A percentile compares a stretch with the other conserved stretches of the same genome.
phyloP scores from a whole-genome alignment of 2,888 invertebrate species.

The Ennomos erosarius region DNA sequence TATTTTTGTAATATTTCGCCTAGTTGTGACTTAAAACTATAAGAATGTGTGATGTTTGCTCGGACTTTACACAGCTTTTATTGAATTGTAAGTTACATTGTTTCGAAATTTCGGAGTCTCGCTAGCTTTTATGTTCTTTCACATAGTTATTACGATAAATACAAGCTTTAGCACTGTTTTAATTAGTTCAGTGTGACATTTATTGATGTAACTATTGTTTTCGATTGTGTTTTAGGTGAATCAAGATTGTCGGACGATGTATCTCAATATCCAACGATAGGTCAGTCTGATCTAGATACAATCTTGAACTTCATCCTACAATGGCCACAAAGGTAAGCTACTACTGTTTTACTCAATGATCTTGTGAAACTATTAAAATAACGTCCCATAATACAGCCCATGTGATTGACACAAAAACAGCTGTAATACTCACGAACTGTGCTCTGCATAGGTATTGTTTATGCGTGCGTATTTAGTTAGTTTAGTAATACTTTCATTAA shows the following conservation, averaged over 20 bases:
- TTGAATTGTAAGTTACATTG: conserved; percentile 86
- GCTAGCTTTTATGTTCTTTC: conserved; percentile 54
- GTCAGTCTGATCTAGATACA: conserved; percentile 92
- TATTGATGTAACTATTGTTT: conserved; percentile 27
- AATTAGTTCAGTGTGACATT: conserved; percentile 16
- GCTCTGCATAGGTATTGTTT: background rate
- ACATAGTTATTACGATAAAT: conserved; percentile 37
- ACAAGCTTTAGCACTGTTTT: conserved; percentile 17
- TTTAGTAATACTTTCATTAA: background rate
- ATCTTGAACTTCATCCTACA: conserved; percentile 94
- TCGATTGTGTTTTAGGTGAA: conserved; percentile 88
- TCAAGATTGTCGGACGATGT: conserved; percentile 91
- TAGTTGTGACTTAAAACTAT: conserved; percentile 80
- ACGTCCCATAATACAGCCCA: background rate
- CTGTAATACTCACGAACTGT: background rate
- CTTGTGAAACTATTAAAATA: background rate
- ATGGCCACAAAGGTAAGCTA: conserved; percentile 93
- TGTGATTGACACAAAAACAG: conserved; percentile 1
- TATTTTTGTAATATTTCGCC: conserved; percentile 77
- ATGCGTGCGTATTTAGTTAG: too few species aligned
- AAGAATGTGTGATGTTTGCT: conserved; percentile 96
- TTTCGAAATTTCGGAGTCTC: conserved; percentile 70
- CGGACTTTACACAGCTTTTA: conserved; percentile 96
- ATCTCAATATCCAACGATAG: conserved; percentile 90
- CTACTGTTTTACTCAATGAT: conserved; percentile 2